Conservation (phyloP, 2,797 vertebrate species). For the Coregonus sp. region DNA sequence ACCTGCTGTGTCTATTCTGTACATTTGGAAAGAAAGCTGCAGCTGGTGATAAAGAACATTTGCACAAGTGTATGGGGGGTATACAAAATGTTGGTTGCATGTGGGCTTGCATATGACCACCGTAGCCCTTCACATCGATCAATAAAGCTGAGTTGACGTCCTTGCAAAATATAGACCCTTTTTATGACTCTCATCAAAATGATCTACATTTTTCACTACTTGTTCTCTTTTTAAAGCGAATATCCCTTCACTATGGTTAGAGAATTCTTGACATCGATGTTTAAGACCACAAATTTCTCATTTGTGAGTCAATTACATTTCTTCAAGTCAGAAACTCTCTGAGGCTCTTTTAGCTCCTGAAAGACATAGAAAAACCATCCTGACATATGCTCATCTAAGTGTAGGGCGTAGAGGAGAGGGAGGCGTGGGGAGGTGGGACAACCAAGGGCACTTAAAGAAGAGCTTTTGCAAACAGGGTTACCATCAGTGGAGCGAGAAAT, state of each 20-base stretch:
- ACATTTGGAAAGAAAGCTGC: neutral
- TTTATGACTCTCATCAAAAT: no score
- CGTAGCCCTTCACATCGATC: neutral
- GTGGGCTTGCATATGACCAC: neutral
- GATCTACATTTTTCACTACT: no score
- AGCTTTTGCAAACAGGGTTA: conserved; percentile 44
- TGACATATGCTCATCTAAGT: conserved; percentile 44
- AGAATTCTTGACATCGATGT: neutral
- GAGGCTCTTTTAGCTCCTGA: conserved; percentile 28
- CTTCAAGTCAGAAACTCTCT: conserved; percentile 7
- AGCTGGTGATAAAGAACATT: neutral
- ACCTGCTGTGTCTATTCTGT: neutral
- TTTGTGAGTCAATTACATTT: conserved; percentile 45
- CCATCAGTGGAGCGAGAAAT: conserved; percentile 72
- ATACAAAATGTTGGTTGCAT: no score
- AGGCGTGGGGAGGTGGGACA: conserved; percentile 46
- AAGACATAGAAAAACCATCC: conserved; percentile 17
- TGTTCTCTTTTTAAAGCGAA: neutral
- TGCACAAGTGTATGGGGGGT: neutral
- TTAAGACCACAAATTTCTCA: conserved; percentile 39
- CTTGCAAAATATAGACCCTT: neutral
- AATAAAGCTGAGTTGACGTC: neutral
- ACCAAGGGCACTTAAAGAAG: conserved; percentile 69
- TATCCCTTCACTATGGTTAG: no score
- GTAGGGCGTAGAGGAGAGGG: conserved; percentile 26